A percentile compares a stretch with the other conserved stretches of the same genome.
phyloP scores from a whole-genome alignment of 2,113 vertebrate species.

The Puffinus mauretanicus region DNA sequence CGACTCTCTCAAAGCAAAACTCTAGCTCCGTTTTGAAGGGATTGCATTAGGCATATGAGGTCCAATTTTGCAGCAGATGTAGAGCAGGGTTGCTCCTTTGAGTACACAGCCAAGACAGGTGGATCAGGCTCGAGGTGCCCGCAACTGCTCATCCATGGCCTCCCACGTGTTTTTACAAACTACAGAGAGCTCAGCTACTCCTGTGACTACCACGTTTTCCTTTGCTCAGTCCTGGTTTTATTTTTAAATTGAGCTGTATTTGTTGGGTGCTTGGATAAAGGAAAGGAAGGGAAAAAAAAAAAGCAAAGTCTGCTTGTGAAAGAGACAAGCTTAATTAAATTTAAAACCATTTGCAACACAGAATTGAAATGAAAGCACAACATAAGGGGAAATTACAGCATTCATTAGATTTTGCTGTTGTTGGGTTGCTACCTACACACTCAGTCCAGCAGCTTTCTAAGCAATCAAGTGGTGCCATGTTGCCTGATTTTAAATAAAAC shows the following conservation, averaged over 20 bases:
- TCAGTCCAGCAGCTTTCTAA: not conserved
- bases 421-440: not conserved
- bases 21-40: not conserved
- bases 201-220: not conserved
- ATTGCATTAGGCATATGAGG: not conserved
- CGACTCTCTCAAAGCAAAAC: not conserved
- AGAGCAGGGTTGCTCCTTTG: not conserved
- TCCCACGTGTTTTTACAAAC: not conserved
- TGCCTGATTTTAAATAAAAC: not conserved
- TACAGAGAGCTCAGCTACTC: not conserved
- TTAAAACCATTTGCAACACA: not conserved
- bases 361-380: not conserved
- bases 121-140: not conserved
- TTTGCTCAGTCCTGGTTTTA: not conserved
- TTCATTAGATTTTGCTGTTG: not conserved
- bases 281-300: not conserved
- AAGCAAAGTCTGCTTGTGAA: not conserved
- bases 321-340: not conserved
- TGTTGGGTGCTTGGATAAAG: not conserved
- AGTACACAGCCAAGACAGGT: not conserved
- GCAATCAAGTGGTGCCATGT: not conserved
- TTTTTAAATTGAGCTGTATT: not conserved
- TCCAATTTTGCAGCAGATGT: not conserved
- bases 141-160: not conserved
- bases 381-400: not conserved